Evolutionary conservation across 2,797 vertebrate genomes (phyloP), one percentile per base, ranked within the genome.

Genomic region (Lophotriccus pileatus): DNA sequence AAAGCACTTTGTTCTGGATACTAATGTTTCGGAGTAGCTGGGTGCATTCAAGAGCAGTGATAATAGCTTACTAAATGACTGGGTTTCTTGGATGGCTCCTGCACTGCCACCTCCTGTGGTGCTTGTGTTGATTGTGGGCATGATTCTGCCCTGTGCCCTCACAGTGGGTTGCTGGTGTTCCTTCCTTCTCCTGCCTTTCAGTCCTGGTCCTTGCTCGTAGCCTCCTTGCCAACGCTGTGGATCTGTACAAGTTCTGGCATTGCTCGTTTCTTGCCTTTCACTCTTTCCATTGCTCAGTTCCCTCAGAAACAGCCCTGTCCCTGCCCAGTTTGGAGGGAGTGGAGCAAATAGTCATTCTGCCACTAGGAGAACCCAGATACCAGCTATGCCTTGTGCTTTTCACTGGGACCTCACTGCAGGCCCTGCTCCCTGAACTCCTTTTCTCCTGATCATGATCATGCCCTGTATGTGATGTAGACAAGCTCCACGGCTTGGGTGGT

Each of bases 401-500:
- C 44, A 15, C 14, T 41, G 39, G 14, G 17, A 39, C 2, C 2
- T 56, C 23, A 21, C 39, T 47, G 28, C 39, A 78, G 30, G 5
- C 15, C 19, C 53, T 87, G 12, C 24, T 76, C 14, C 22, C 73
- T 59, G 66, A 66, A 37, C 5, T 67, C 9, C 19, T 86, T 36
- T 59, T 72, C 41, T 74, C 24, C 36, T 78, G 46, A 43, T 11
- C 7, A 2, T 22, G 34, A 10, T 23, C 21, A 19, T 47, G 22
- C 10, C 15, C 37, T 67, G 14, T 7, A 19, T 2, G 7, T 44
- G 41, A 8, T 24, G 14, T 22, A 69, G 53, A 53, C 19, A 20
- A 1, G 2, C 15, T 69, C 21, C 19, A 39, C 0, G 0, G 23
- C 17, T 36, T 84, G 63, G 7, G 22, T 70, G 17, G 32, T 27